A percentile compares a stretch with the other conserved stretches of the same genome.
Conservation (phyloP, 2,888 invertebrate genomes). For the Busseola fusca region DNA sequence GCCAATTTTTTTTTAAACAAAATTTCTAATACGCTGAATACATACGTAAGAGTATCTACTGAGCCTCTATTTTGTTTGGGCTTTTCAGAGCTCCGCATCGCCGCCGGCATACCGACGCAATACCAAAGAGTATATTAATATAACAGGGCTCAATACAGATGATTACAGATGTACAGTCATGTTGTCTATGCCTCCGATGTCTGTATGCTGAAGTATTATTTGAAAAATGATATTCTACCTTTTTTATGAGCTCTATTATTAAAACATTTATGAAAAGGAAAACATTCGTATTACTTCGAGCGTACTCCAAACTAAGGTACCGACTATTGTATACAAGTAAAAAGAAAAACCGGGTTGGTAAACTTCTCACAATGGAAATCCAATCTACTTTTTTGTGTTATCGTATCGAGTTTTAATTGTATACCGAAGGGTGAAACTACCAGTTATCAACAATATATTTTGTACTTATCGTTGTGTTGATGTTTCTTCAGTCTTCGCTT, state of each 20-base stretch:
- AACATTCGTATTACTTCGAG: background rate
- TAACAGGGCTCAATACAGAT: slow-evolving; percentile 11
- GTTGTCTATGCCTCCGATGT: background rate
- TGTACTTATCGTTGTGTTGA: slow-evolving; percentile 12
- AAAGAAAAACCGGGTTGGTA: background rate
- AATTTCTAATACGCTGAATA: slow-evolving; percentile 13
- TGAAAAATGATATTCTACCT: background rate
- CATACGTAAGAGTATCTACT: background rate
- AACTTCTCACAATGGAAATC: slow-evolving; percentile 21
- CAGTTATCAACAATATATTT: slow-evolving; percentile 39
- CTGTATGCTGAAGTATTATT: background rate
- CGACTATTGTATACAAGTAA: background rate
- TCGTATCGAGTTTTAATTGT: slow-evolving; percentile 46
- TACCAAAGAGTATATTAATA: too few species aligned
- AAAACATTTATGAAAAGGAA: background rate
- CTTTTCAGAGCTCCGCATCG: slow-evolving; percentile 24
- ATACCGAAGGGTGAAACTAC: slow-evolving; percentile 17
- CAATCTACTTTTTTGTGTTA: slow-evolving; percentile 42
- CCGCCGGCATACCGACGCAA: slow-evolving; percentile 11
- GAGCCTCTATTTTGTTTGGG: background rate
- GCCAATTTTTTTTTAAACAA: slow-evolving; percentile 3
- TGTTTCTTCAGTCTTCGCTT: slow-evolving; percentile 17
- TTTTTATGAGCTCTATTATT: background rate
- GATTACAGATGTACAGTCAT: slow-evolving; percentile 16
- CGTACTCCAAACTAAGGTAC: background rate